phyloP scores from a whole-genome alignment of 1,140 invertebrate species.

The Drosophila tani region DNA sequence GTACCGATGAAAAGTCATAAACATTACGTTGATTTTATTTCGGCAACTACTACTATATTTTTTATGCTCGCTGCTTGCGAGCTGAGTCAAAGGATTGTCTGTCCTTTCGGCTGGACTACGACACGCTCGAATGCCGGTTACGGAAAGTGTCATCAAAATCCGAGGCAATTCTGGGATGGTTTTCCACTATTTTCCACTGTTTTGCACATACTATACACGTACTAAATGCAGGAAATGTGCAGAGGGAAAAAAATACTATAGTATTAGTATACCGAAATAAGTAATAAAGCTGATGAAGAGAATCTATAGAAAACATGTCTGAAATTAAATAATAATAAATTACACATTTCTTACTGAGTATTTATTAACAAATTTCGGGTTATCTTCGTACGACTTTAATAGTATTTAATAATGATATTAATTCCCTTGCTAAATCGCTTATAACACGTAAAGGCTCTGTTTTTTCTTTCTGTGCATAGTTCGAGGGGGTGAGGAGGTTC shows the following conservation, averaged over 20 bases:
- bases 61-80: constrained; percentile 40
- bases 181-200: constrained; percentile 61
- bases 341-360: too few species aligned
- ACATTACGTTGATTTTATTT: constrained; percentile 81
- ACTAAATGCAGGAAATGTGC: constrained; percentile 8
- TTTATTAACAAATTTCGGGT: too few species aligned
- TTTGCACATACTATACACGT: constrained; percentile 70
- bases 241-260: neutral
- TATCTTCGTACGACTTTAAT: neutral
- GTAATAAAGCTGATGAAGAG: neutral
- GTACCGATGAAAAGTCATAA: constrained; percentile 72
- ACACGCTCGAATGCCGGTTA: constrained; percentile 47
- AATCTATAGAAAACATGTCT: neutral
- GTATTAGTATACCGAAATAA: too few species aligned
- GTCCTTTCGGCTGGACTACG: constrained; percentile 25
- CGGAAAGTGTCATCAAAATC: constrained; percentile 78
- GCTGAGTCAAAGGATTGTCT: constrained; percentile 54
- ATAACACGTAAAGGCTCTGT: neutral
- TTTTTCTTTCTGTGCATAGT: constrained; percentile 22
- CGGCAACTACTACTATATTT: constrained; percentile 67
- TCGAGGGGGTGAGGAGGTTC: constrained; percentile 21
- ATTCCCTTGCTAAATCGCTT: neutral
- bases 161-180: constrained; percentile 45
- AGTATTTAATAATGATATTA: neutral
- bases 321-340: neutral